Conservation (phyloP, 2,113 vertebrate genomes). For the Phalacrocorax brasilianus region DNA sequence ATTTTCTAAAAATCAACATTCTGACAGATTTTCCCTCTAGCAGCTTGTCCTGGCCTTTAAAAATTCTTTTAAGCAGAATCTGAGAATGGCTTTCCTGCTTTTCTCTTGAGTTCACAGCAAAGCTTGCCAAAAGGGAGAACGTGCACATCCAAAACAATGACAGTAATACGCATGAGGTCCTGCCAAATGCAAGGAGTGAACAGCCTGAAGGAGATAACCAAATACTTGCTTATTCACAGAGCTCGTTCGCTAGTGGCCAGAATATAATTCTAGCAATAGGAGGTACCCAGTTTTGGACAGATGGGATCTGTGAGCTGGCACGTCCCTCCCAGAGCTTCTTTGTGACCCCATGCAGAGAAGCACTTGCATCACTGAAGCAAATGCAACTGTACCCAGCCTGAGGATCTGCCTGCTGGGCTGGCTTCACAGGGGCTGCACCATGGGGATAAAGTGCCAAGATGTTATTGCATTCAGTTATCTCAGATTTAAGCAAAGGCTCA, state of each 20-base stretch:
- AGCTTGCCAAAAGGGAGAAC: constrained; percentile 14
- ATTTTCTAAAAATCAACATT: constrained; percentile 10
- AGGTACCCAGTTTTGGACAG: neutral
- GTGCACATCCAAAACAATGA: neutral
- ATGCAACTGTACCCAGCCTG: neutral
- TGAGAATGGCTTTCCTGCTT: neutral
- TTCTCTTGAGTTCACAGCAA: neutral
- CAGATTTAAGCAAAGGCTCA: neutral
- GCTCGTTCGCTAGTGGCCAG: neutral
- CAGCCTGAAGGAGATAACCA: neutral
- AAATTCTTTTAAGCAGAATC: neutral
- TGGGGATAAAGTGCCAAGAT: neutral
- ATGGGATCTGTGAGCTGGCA: constrained; percentile 5
- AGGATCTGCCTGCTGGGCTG: neutral
- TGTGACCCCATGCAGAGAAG: neutral
- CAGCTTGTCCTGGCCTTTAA: neutral
- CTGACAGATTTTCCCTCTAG: neutral
- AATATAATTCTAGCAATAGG: constrained; percentile 39
- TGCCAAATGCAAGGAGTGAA: neutral
- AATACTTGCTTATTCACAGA: neutral
- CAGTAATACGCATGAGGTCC: neutral
- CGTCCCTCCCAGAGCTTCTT: neutral
- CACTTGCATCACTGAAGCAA: neutral
- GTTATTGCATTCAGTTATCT: neutral
- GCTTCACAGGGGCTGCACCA: neutral